Percentiles rank a stretch among this genome's conserved stretches.
Evolutionary conservation across 2,797 vertebrate species (phyloP).

Genomic region (Phrynocephalus guinanensis): DNA sequence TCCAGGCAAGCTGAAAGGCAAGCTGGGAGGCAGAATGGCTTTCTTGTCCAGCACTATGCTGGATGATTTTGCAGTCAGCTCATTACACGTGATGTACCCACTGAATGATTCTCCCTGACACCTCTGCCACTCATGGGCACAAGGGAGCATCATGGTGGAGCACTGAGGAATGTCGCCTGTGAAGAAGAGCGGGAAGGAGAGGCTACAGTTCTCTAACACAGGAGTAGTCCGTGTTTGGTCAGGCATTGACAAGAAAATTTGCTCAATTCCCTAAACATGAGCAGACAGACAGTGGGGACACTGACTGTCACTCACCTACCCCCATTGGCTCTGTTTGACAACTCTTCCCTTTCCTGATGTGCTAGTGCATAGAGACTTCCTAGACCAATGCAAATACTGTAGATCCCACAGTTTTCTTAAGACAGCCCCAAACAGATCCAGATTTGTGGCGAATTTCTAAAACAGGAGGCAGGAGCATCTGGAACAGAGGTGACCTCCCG

Average conservation of each 20-base stretch:
- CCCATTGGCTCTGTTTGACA: neutral
- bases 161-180: neutral
- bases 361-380: neutral
- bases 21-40: constrained; percentile 1
- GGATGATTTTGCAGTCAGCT: constrained; percentile 23
- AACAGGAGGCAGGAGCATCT: neutral
- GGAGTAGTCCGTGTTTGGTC: neutral
- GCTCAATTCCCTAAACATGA: neutral
- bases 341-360: neutral
- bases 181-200: neutral
- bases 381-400: neutral
- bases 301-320: neutral
- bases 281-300: neutral
- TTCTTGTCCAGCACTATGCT: neutral
- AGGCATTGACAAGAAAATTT: neutral
- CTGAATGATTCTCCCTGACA: constrained; percentile 31
- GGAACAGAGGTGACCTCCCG: neutral
- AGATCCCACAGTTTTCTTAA: no score
- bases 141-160: neutral
- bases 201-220: constrained; percentile 4
- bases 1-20: neutral
- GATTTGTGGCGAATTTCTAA: neutral
- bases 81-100: constrained; percentile 33
- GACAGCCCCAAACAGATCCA: neutral
- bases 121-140: constrained; percentile 33